A percentile compares a stretch with the other conserved stretches of the same genome.
These are phyloP conservation scores for Cryptosula pallasiana DNA, from an alignment of 2,888 invertebrate genomes.

Conservation along the genomic window DNA sequence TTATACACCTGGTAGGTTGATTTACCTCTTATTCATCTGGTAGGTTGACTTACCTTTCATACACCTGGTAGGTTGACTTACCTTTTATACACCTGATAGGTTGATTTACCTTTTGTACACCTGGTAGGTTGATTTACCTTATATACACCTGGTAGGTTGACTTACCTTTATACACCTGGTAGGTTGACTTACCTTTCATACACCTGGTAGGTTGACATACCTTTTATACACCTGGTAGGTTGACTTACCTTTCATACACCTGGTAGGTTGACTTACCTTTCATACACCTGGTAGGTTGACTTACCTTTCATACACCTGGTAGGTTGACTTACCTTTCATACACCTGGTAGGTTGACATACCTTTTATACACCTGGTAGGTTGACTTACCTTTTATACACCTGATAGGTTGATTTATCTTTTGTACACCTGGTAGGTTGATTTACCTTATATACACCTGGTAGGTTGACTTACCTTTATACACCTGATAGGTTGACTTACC, in stretches of 20 bases:
- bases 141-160: too few species aligned
- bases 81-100: neutral
- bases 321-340: neutral
- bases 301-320: neutral
- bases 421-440: too few species aligned
- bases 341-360: too few species aligned
- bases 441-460: too few species aligned
- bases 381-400: neutral
- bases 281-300: neutral
- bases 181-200: neutral
- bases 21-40: too few species aligned
- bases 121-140: too few species aligned
- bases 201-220: neutral
- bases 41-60: neutral
- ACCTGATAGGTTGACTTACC: too few species aligned
- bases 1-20: slow-evolving; percentile 7
- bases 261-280: neutral
- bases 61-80: neutral
- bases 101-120: neutral
- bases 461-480: too few species aligned
- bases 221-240: neutral
- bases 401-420: too few species aligned
- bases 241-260: neutral
- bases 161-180: too few species aligned
- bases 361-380: neutral